Evolutionary conservation across 2,797 vertebrate genomes (phyloP).

Genomic region (Cyclura pinguis): DNA sequence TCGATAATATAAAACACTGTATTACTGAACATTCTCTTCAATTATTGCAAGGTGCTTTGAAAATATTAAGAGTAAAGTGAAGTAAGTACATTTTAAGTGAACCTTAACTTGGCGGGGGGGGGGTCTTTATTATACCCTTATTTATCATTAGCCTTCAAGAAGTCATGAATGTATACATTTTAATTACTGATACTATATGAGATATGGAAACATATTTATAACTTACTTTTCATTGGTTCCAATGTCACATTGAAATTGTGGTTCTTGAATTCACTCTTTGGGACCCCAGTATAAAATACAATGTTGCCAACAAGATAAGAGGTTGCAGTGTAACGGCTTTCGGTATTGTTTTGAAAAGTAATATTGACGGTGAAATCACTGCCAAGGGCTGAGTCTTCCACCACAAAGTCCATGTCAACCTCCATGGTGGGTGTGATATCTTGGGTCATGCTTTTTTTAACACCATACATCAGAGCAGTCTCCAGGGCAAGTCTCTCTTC

Average conservation of each 20-base stretch:
- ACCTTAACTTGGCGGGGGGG: background rate
- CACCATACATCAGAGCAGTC: constrained; percentile 90
- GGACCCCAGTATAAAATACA: constrained; percentile 93
- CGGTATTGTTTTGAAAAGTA: constrained; percentile 86
- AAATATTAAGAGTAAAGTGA: background rate
- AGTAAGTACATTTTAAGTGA: background rate
- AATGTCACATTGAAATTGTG: constrained; percentile 79
- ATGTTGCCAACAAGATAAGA: constrained; percentile 88
- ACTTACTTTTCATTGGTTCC: constrained; percentile 85
- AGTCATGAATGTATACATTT: background rate
- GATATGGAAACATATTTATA: background rate
- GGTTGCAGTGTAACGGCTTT: constrained; percentile 75
- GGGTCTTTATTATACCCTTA: background rate
- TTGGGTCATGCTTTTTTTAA: constrained; percentile 77
- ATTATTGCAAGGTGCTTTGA: constrained; percentile 6
- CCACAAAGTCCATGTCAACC: constrained; percentile 86
- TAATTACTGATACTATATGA: background rate
- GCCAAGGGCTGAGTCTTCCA: constrained; percentile 84
- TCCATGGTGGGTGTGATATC: constrained; percentile 66
- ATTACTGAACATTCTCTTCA: background rate
- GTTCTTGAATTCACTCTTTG: constrained; percentile 87
- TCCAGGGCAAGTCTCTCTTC: constrained; percentile 92
- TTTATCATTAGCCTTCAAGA: background rate
- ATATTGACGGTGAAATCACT: constrained; percentile 86
- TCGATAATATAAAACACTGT: background rate